These are phyloP conservation scores for Paradoxurus hermaphroditus DNA, from an alignment of 2,113 vertebrate genomes.

Conservation along the genomic window DNA sequence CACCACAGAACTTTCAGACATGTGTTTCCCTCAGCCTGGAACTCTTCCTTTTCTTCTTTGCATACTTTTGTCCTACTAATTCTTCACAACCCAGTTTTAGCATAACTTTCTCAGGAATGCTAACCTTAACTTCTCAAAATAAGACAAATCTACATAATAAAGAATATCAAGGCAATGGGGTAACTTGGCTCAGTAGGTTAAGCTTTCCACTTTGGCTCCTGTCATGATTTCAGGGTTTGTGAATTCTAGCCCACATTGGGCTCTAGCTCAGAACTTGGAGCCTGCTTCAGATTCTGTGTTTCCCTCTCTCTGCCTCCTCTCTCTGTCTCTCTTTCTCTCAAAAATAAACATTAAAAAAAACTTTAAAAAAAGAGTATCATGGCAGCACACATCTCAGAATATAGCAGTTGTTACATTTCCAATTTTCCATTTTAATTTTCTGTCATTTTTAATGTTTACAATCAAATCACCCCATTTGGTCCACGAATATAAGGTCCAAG, in stretches of 20 bases:
- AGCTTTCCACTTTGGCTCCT: too few relatives aligned
- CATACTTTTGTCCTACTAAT: neutral
- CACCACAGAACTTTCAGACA: neutral
- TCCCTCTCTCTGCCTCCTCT: too few relatives aligned
- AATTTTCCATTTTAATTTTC: conserved; percentile 7
- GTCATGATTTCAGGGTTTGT: too few relatives aligned
- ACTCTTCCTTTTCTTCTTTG: neutral
- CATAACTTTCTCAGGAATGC: neutral
- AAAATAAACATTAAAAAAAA: too few relatives aligned
- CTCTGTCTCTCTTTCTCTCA: too few relatives aligned
- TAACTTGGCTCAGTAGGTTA: too few relatives aligned
- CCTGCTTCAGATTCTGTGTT: too few relatives aligned
- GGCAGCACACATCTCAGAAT: neutral
- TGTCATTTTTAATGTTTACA: neutral
- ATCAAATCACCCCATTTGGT: neutral
- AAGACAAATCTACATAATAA: neutral
- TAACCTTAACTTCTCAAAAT: neutral
- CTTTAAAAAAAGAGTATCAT: neutral
- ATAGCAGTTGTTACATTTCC: neutral
- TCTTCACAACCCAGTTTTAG: neutral
- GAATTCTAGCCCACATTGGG: too few relatives aligned
- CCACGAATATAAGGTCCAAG: neutral
- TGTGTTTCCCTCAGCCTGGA: neutral
- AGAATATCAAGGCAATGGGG: neutral
- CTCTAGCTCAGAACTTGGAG: too few relatives aligned